phyloP scores from a whole-genome alignment of 2,797 vertebrate species.

The Phrynocephalus vlangalii region DNA sequence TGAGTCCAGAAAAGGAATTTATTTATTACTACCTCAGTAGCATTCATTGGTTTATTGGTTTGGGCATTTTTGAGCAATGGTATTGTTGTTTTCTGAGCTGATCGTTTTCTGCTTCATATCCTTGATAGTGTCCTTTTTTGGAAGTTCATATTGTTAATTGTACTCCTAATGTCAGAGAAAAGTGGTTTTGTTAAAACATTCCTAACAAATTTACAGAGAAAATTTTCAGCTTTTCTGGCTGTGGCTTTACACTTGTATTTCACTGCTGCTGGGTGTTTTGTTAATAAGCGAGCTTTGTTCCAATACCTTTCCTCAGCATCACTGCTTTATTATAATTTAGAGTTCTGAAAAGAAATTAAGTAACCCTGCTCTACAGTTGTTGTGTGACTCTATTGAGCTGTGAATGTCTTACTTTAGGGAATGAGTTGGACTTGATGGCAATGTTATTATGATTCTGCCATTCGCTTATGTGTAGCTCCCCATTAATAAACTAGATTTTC shows the following conservation, averaged over 20 bases:
- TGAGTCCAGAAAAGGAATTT: background rate
- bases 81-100: background rate
- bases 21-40: background rate
- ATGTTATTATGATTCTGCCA: no score
- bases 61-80: background rate
- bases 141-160: background rate
- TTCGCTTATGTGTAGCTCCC: background rate
- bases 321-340: background rate
- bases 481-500: background rate
- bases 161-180: background rate
- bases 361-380: background rate
- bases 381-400: no score
- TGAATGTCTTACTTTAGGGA: no score
- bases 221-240: background rate
- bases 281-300: background rate
- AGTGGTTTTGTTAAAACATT: background rate
- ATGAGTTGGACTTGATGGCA: no score
- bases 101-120: background rate
- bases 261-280: background rate
- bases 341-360: background rate
- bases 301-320: background rate
- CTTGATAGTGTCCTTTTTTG: background rate
- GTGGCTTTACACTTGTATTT: background rate
- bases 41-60: background rate
- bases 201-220: background rate